Percentiles rank a stretch among this genome's conserved stretches.
Conservation (phyloP, 2,888 invertebrate genomes). For the Malachius bipustulatus region DNA sequence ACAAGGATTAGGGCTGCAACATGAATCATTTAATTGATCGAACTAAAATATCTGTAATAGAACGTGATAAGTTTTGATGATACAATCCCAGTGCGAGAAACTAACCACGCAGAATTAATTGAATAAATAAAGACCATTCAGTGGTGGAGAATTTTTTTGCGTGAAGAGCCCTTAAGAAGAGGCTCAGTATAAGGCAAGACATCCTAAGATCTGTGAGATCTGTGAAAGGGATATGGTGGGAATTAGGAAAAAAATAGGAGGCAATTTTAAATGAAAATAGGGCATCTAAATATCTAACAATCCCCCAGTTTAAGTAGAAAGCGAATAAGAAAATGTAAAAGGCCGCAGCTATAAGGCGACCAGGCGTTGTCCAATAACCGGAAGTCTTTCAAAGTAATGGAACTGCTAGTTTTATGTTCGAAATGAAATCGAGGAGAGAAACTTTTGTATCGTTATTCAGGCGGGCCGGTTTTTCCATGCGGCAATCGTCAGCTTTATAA, state of each 20-base stretch:
- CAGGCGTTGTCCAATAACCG: constrained; percentile 23
- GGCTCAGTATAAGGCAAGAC: too few relatives aligned
- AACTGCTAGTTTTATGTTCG: constrained; percentile 27
- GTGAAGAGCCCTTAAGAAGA: too few relatives aligned
- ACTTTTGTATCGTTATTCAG: constrained; percentile 27
- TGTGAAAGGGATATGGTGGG: too few relatives aligned
- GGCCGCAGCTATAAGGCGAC: constrained; percentile 18
- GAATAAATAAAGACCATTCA: too few relatives aligned
- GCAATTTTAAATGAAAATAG: constrained; percentile 16
- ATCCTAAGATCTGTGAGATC: too few relatives aligned
- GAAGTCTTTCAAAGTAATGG: constrained; percentile 25
- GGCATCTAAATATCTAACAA: constrained; percentile 20
- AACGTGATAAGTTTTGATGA: too few relatives aligned
- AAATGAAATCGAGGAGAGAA: constrained; percentile 25
- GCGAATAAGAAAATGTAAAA: constrained; percentile 19
- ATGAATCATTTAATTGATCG: too few relatives aligned
- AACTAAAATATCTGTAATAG: too few relatives aligned
- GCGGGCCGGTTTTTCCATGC: constrained; percentile 14
- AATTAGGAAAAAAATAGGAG: constrained; percentile 13
- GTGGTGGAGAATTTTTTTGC: too few relatives aligned
- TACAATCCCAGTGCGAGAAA: too few relatives aligned
- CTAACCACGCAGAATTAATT: too few relatives aligned
- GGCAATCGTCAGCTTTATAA: constrained; percentile 9
- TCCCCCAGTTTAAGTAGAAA: constrained; percentile 15
- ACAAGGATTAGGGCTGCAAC: too few relatives aligned